Base-by-base conservation (phyloP, 1,140 invertebrate species). In the Cheumatopsyche charites region DNA sequence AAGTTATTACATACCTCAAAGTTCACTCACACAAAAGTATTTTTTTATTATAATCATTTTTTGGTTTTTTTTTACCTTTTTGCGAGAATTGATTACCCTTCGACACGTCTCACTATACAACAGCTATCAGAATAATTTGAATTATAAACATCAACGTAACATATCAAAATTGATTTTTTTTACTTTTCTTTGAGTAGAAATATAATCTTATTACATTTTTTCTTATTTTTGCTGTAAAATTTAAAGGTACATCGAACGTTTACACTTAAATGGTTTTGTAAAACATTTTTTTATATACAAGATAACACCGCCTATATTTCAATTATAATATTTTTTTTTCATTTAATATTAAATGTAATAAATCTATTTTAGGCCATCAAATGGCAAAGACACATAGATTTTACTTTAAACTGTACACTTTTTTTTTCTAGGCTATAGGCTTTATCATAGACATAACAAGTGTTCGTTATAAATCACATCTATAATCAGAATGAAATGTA, bases 341-440 rank as follows among this genome's bases (percentile, higher is more conserved):
- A 76, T 21, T 58, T 25, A 71, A 42, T 73, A 73, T 58, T 70
- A 21, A 61, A 73, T 70, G 62, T 73, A 71, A 70, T 70, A 25
- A 67, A 58, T 58, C 70, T 72, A 73, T 67, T 68, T 73, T 76
- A 76, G 75, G 72, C 75, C 75, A 76, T 76, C 73, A 41, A 55
- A 76, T 76, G 75, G 75, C 75, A 76, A 76, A 76, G 75, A 76
- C 75, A 76, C 75, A 76, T 69, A 76, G 75, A 76, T 73, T 73
- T 73, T 73, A 71, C 68, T 47, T 70, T 62, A 75, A 75, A 76
- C 75, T 76, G 75, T 76, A 76, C 75, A 76, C 36, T 55, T 74
- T 63, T 67, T 66, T 26, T 62, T 47, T 62, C 41, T 70, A 67
- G 49, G 45, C 71, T 62, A 72, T 43, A 65, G 19, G 19, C 13